Percentiles rank a stretch among this genome's conserved stretches.
phyloP scores from a whole-genome alignment of 2,797 vertebrate species.

The Notamacropus eugenii region DNA sequence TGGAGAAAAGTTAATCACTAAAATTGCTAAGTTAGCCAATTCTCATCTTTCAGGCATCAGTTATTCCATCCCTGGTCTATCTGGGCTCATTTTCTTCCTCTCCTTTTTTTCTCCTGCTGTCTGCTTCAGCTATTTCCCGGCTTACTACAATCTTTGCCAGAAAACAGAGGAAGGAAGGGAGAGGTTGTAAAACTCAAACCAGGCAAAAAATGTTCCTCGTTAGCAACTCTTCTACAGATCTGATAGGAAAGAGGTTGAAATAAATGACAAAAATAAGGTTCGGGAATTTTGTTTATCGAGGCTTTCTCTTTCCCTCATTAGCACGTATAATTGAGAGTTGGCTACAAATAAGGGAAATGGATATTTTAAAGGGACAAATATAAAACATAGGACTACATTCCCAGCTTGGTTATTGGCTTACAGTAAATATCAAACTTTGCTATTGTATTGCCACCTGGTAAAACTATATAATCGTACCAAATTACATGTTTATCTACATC shows the following conservation, averaged over 20 bases:
- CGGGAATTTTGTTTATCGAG: neutral
- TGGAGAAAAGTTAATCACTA: neutral
- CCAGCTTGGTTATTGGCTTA: slow-evolving; percentile 58
- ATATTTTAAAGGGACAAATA: slow-evolving; percentile 67
- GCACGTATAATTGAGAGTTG: neutral
- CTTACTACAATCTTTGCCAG: neutral
- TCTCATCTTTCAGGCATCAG: accelerated
- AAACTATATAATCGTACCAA: slow-evolving; percentile 77
- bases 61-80: neutral
- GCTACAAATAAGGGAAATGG: slow-evolving; percentile 42
- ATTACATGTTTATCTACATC: slow-evolving; percentile 78
- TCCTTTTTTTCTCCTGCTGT: neutral
- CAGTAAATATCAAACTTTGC: slow-evolving; percentile 72
- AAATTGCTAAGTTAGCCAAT: neutral
- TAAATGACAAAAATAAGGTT: neutral
- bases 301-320: neutral
- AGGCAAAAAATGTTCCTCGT: neutral
- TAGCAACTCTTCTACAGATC: neutral
- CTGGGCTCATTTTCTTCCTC: neutral
- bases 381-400: slow-evolving; percentile 42
- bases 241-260: accelerated
- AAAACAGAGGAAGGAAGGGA: neutral
- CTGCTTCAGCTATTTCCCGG: neutral
- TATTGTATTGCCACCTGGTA: slow-evolving; percentile 77
- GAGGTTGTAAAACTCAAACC: neutral